Evolutionary conservation across 1,140 invertebrate species (phyloP).

Genomic region (Parasteatoda tepidariorum): DNA sequence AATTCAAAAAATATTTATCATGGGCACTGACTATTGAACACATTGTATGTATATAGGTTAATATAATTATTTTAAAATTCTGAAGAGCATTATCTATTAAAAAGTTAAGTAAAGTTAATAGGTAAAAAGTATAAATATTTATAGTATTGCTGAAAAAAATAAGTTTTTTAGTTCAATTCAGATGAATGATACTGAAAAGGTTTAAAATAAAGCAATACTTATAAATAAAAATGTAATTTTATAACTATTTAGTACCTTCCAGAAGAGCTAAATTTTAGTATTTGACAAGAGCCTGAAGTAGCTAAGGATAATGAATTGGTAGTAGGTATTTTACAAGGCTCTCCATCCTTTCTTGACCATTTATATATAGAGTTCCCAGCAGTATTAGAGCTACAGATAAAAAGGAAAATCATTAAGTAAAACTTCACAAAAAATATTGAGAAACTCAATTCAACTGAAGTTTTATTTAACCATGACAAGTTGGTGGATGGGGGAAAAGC

Average conservation of each 20-base stretch:
- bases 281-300: not conserved
- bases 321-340: constrained; percentile 15
- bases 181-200: not conserved
- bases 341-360: constrained; percentile 23
- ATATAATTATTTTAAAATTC: too few species aligned
- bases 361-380: not conserved
- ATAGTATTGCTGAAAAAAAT: not conserved
- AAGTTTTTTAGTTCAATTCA: not conserved
- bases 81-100: too few species aligned
- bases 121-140: not conserved
- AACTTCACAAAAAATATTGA: not conserved
- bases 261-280: constrained; percentile 16
- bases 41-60: too few species aligned
- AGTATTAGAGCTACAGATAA: not conserved
- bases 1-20: too few species aligned
- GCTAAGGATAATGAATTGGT: not conserved
- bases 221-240: too few species aligned
- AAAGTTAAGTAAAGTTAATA: not conserved
- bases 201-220: too few species aligned
- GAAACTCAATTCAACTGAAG: not conserved
- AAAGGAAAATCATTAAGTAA: not conserved
- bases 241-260: too few species aligned
- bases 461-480: too few species aligned
- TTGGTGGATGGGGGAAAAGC: too few species aligned
- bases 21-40: too few species aligned